Base-by-base conservation (phyloP, 1,140 invertebrate species). In the Apolygus lucorum region DNA sequence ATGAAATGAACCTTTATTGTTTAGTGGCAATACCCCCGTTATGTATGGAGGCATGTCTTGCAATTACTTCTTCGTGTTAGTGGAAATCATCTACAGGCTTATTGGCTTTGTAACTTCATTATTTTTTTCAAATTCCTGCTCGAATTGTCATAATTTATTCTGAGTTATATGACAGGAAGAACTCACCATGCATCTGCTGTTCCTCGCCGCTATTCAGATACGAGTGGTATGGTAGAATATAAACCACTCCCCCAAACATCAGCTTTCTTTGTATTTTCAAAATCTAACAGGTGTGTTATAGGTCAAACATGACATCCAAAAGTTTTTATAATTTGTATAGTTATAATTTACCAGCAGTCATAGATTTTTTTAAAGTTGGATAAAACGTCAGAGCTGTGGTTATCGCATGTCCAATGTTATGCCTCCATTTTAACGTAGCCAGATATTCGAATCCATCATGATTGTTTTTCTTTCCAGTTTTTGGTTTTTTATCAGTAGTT, bases 191-290 rank as follows among this genome's bases (percentile, higher is more conserved):
- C 17, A 49, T 49, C 34, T 49, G 34, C 34, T 49, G 34, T 49
- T 49, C 34, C 34, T 49, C 34, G 34, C 34, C 34, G 34, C 34
- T 49, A 49, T 83, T 87, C 86, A 2, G 85, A 88, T 74, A 72
- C 86, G 2, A 82, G 82, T 74, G 79, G 83, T 27, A 77, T 79
- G 24, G 83, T 73, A 66, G 78, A 86, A 77, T 77, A 82, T 63
- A 86, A 86, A 75, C 86, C 88, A 42, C 86, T 90, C 73, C 88
- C 88, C 64, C 82, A 83, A 74, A 83, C 81, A 63, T 82, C 79
- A 68, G 87, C 88, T 27, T 84, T 90, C 71, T 90, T 90, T 77
- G 76, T 81, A 71, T 81, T 82, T 76, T 78, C 78, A 29, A 73
- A 76, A 70, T 77, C 74, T 66, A 82, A 81, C 77, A 79, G 80